A percentile compares a stretch with the other conserved stretches of the same genome.
Evolutionary conservation across 37 sponge, comb jelly and placozoan genomes (phyloP).

Genomic region (Eunapius fragilis): DNA sequence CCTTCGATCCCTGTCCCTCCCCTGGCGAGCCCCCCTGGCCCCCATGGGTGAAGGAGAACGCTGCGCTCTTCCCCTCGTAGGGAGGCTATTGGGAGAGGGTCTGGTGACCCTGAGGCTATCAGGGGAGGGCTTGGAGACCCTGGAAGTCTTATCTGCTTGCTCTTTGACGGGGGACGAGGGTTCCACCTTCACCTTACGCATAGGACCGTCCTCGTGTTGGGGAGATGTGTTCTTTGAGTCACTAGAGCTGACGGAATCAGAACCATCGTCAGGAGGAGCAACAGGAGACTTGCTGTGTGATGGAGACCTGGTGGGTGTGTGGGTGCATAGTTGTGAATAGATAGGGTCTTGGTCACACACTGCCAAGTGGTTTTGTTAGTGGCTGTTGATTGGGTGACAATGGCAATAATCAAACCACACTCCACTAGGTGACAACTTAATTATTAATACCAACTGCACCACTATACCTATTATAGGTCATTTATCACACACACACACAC

Average conservation of each 20-base stretch:
- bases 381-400: too few relatives aligned
- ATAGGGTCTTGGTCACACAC: neutral
- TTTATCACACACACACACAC: constrained; percentile 15
- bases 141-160: neutral
- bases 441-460: too few relatives aligned
- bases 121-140: neutral
- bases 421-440: too few relatives aligned
- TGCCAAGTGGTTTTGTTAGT: too few relatives aligned
- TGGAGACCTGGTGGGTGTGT: neutral
- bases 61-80: neutral
- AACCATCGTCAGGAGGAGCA: neutral
- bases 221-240: neutral
- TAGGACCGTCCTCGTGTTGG: neutral
- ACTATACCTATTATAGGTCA: too few relatives aligned
- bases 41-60: neutral
- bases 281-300: neutral
- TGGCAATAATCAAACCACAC: too few relatives aligned
- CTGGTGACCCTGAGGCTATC: neutral
- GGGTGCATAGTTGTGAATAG: neutral
- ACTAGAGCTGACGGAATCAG: neutral
- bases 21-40: neutral
- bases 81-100: neutral
- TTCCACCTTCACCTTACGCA: neutral
- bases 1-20: neutral
- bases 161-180: neutral